phyloP scores from a whole-genome alignment of 2,888 invertebrate species.

The Drosophila austrosaltans region DNA sequence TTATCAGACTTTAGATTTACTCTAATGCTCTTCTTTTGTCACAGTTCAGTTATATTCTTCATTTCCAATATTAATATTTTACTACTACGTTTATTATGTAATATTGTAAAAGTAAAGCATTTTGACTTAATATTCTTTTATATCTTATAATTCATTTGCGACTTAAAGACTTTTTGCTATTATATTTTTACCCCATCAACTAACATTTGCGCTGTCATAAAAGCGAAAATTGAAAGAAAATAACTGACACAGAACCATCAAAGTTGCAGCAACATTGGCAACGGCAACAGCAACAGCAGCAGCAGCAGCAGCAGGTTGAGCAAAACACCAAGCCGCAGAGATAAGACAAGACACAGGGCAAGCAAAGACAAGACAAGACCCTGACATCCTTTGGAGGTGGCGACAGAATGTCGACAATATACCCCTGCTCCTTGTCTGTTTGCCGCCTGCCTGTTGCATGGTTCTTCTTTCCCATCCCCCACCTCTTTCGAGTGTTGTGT shows the following conservation, averaged over 20 bases:
- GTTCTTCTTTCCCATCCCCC: slow-evolving; percentile 1
- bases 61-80: too few relatives aligned
- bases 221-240: slow-evolving; percentile 73
- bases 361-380: slow-evolving; percentile 27
- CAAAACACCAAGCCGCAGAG: slow-evolving; percentile 30
- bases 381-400: slow-evolving; percentile 59
- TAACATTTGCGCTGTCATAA: slow-evolving; percentile 22
- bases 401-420: slow-evolving; percentile 20
- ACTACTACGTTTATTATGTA: too few relatives aligned
- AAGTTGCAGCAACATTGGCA: slow-evolving; percentile 15
- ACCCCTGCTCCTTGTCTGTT: slow-evolving; percentile 8
- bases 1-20: too few relatives aligned
- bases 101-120: too few relatives aligned
- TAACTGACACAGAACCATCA: slow-evolving; percentile 53
- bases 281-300: slow-evolving; percentile 15
- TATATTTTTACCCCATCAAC: slow-evolving; percentile 2
- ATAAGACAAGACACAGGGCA: too few relatives aligned
- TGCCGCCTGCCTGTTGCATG: slow-evolving; percentile 25
- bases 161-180: background rate
- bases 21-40: background rate
- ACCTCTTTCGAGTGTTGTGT: slow-evolving; percentile 38
- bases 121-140: too few relatives aligned
- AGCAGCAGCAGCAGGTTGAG: slow-evolving; percentile 21
- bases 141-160: background rate
- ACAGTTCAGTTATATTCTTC: too few relatives aligned